Conservation (phyloP, 2,113 vertebrate genomes). For the Megaleporinus macrocephalus region DNA sequence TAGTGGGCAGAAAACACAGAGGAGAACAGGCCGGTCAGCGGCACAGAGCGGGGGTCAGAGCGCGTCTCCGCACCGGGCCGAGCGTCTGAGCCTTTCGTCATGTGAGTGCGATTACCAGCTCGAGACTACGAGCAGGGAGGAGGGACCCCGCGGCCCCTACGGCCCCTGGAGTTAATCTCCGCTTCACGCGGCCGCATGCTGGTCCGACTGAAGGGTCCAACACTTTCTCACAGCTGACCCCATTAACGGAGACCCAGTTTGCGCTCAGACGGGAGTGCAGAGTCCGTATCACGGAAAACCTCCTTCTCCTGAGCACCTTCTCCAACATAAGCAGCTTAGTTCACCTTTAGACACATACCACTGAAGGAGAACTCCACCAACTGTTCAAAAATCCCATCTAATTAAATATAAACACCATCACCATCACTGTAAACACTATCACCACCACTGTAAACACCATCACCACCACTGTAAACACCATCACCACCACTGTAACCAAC, state of each 20-base stretch:
- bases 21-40: not conserved
- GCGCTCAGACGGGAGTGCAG: not conserved
- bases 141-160: not conserved
- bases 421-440: no score
- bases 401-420: no score
- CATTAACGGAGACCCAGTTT: not conserved
- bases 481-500: no score
- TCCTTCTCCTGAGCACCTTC: no score
- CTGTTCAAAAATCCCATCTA: no score
- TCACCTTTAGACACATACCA: no score
- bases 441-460: no score
- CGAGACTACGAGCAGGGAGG: not conserved
- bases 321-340: no score
- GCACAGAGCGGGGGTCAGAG: not conserved
- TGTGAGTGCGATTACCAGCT: slow-evolving; percentile 53
- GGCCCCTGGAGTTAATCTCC: not conserved
- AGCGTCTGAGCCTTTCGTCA: slow-evolving; percentile 22
- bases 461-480: no score
- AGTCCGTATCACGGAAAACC: no score
- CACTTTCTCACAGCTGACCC: not conserved
- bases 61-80: not conserved
- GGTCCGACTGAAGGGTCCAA: not conserved
- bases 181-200: not conserved
- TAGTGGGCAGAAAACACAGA: slow-evolving; percentile 5
- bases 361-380: no score